These are phyloP conservation scores for Onychostoma macrolepis DNA, from an alignment of 2,113 vertebrate species.

Conservation along the genomic window DNA sequence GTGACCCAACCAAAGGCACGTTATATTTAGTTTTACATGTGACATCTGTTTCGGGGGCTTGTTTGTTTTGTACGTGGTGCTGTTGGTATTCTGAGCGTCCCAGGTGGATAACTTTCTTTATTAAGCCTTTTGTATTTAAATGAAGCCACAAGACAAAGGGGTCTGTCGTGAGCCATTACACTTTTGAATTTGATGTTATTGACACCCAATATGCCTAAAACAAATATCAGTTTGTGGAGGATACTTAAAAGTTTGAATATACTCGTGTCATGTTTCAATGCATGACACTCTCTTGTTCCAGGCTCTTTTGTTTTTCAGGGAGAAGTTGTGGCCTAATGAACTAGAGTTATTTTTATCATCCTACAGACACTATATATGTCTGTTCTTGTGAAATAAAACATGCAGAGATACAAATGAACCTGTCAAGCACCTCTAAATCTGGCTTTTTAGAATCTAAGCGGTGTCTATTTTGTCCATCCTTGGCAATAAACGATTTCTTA, in stretches of 20 bases:
- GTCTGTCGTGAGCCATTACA: slow-evolving; percentile 6
- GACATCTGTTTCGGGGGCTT: slow-evolving; percentile 65
- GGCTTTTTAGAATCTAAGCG: slow-evolving; percentile 45
- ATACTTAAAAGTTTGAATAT: slow-evolving; percentile 29
- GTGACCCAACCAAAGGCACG: slow-evolving; percentile 67
- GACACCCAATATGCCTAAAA: slow-evolving; percentile 33
- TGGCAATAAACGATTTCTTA: slow-evolving; percentile 61
- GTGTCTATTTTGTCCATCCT: slow-evolving; percentile 54
- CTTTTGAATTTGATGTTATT: slow-evolving; percentile 19
- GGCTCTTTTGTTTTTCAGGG: not conserved
- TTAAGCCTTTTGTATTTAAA: slow-evolving; percentile 56
- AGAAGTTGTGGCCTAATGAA: not conserved
- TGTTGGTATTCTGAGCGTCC: slow-evolving; percentile 54
- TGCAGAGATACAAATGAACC: slow-evolving; percentile 41
- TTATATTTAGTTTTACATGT: slow-evolving; percentile 73
- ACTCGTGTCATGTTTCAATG: slow-evolving; percentile 20
- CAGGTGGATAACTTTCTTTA: slow-evolving; percentile 69
- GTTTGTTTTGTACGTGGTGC: slow-evolving; percentile 65
- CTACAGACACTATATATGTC: slow-evolving; percentile 53
- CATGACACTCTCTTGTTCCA: not conserved
- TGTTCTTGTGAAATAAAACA: slow-evolving; percentile 46
- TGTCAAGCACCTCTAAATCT: slow-evolving; percentile 24
- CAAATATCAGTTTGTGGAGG: slow-evolving; percentile 38
- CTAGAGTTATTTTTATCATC: slow-evolving; percentile 47
- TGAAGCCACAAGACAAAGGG: not conserved